Base-by-base conservation (phyloP, 2,888 invertebrate genomes). In the Chrysotoxum bicinctum region DNA sequence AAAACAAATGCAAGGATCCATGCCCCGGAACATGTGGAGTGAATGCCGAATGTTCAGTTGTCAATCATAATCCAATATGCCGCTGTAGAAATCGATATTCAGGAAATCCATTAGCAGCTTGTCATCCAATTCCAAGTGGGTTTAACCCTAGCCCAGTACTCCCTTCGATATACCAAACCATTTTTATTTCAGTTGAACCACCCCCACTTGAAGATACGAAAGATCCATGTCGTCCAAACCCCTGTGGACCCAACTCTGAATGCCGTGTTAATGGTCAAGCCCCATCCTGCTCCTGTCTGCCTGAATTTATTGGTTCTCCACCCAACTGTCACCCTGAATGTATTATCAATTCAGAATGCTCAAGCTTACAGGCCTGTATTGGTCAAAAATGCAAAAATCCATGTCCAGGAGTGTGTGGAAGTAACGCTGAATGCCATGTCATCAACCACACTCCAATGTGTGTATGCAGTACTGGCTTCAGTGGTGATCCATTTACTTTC, bases 311-410 rank as follows among this genome's bases (percentile, higher is more conserved):
- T 87, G 97, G 97, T 1, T 94, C 94, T 88, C 97, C 97, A 43
- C 95, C 95, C 14, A 94, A 94, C 73, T 97, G 97, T 89, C 93
- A 95, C 88, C 96, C 96, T 0, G 96, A 96, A 92, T 97, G 96
- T 89, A 94, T 95, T 1, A 95, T 95, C 87, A 96, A 95, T 88
- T 94, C 95, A 3, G 97, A 97, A 90, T 97, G 97, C 90, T 92
- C 95, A 4, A 93, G 93, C 66, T 94, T 94, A 56, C 94, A 94
- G 90, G 95, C 97, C 5, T 97, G 97, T 90, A 92, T 95, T 30
- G 95, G 95, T 88, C 94, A 94, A 81, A 96, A 95, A 91, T 97
- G 96, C 91, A 91, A 92, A 19, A 94, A 96, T 90, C 96, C 96
- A 30, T 96, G 96, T 88, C 93, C 94, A 56, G 94, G 95, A 69